Base-by-base conservation (phyloP, 2,888 invertebrate genomes). In the Megaustenia siamemsis region DNA sequence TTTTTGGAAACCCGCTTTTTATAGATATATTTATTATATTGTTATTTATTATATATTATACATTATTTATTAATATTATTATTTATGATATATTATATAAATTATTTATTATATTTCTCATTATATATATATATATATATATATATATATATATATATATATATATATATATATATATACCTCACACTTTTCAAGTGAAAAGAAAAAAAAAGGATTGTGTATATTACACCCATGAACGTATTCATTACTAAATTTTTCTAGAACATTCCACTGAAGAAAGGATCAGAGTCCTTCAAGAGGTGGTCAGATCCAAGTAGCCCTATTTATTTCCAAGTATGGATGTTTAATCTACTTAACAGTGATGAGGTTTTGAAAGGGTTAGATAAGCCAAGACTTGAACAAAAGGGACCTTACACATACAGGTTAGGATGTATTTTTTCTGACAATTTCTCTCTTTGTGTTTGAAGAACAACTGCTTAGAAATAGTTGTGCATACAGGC, bases 211-310 rank as follows among this genome's bases (percentile, higher is more conserved):
- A n/a, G n/a, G n/a, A n/a, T n/a, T n/a, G n/a, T n/a, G n/a, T n/a
- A n/a, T n/a, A n/a, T n/a, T n/a, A n/a, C n/a, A n/a, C n/a, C n/a
- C n/a, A n/a, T n/a, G n/a, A n/a, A n/a, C n/a, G n/a, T n/a, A n/a
- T n/a, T n/a, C n/a, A 5, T 69, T 35, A 49, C 32, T 75, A 49
- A 18, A 49, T 32, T 75, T 18, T 78, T 82, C 35, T 82, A 97
- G 97, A 96, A 96, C 95, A 96, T 97, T 90, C 95, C 96, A 6
- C 93, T 98, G 24, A 96, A 96, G 66, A 96, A 96, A 76, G 96
- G 96, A 45, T 95, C 96, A 0, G 96, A 97, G 83, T 95, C 97
- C n/a, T 95, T 97, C 21, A 95, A 95, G 63, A 95, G 97, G 94
- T 98, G 97, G 96, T 94, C 96, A 75, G 96, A 96, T 87, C 96